Base-by-base conservation (phyloP, 2,113 vertebrate genomes). In the Tamias sibiricus region DNA sequence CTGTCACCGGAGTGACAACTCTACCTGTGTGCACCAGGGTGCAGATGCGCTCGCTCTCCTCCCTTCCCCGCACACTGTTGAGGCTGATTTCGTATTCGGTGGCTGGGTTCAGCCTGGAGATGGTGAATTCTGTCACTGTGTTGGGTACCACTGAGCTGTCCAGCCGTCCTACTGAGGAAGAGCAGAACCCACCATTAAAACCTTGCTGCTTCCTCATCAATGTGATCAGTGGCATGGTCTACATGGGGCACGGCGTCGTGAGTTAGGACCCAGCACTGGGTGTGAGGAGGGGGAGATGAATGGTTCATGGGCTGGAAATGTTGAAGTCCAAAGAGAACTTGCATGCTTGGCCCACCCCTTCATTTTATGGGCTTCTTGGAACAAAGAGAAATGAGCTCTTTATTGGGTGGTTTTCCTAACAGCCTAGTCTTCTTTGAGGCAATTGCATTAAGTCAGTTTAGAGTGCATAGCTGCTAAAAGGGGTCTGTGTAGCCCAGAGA, bases 41-140 rank as follows among this genome's bases (percentile, higher is more conserved):
- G 96, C 97, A 99, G 98, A 99, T 95, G 84, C 99, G 96, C 91
- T 99, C 99, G 0, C 99, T 99, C 98, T 99, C 99, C 95, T 99
- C 99, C 79, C 98, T 98, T 92, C 99, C 99, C 49, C 98, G 98
- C 95, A 99, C 98, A 0, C 99, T 99, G 84, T 98, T 99, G 96
- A 99, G 90, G 90, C 95, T 99, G 28, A 99, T 99, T 96, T 99
- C 98, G 0, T 99, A 99, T 96, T 99, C 99, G 0, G 99, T 99
- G 37, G 99, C 99, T 0, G 99, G 99, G 95, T 99, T 98, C 86
- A 99, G 98, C 94, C 98, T 99, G 83, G 95, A 98, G 97, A 99
- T 98, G 69, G 97, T 97, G 93, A 99, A 99, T 96, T 99, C 99
- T 0, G 98, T 99, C 96, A 99, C 98, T 4, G 99, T 99, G 2